Evolutionary conservation across 2,113 vertebrate species (phyloP).

Genomic region (Daphoenositta chrysoptera): DNA sequence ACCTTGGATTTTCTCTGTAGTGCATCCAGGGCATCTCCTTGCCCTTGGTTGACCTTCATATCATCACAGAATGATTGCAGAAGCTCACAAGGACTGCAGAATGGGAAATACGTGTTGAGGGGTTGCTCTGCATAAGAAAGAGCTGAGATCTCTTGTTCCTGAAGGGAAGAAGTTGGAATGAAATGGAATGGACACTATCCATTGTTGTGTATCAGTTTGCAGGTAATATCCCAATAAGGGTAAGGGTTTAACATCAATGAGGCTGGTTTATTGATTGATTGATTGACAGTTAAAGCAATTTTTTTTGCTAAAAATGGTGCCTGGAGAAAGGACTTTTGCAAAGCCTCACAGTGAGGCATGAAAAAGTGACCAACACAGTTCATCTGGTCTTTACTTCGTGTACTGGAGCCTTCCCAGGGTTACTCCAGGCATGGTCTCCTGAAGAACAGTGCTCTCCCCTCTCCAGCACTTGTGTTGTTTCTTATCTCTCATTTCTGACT

Average conservation of each 20-base stretch:
- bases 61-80: not conserved
- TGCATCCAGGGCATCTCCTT: not conserved
- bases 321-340: not conserved
- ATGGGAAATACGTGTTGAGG: not conserved
- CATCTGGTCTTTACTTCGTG: accelerated
- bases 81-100: not conserved
- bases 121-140: not conserved
- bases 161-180: not conserved
- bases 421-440: not conserved
- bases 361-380: not conserved
- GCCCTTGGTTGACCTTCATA: not conserved
- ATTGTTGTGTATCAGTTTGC: accelerated
- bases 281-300: not conserved
- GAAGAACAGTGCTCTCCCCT: not conserved
- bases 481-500: not conserved
- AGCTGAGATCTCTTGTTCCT: not conserved
- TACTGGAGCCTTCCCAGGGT: not conserved
- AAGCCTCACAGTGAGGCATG: not conserved
- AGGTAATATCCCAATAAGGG: not conserved
- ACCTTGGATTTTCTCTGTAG: not conserved
- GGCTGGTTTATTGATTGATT: not conserved
- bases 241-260: not conserved
- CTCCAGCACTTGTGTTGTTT: not conserved
- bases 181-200: not conserved
- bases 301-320: not conserved